Conservation (phyloP, 2,797 vertebrate species). For the Cephalopachus bancanus region DNA sequence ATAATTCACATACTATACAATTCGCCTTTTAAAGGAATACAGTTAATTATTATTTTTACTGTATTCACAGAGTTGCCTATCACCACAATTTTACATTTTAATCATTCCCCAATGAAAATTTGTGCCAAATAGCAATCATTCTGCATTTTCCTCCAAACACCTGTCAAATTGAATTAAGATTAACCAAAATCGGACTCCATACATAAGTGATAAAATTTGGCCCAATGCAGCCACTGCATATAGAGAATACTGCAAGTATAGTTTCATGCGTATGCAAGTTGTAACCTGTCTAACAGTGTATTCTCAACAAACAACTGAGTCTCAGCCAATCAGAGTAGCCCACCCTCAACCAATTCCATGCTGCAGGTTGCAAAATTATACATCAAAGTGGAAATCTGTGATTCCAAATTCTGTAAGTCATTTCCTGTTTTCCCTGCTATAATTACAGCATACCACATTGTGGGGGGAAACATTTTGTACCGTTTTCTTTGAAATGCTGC, state of each 20-base stretch:
- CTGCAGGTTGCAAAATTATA: background rate
- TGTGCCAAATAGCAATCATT: background rate
- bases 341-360: background rate
- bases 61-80: background rate
- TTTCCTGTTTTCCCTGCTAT: background rate
- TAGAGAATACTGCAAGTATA: background rate
- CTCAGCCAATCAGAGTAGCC: background rate
- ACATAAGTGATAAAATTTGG: background rate
- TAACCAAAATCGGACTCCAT: background rate
- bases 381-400: background rate
- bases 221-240: background rate
- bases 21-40: background rate
- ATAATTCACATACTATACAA: background rate
- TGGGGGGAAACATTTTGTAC: no score
- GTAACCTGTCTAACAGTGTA: background rate
- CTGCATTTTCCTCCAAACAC: background rate
- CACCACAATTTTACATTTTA: background rate
- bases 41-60: background rate
- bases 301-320: background rate
- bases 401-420: background rate
- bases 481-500: background rate
- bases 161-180: background rate
- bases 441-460: background rate
- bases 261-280: background rate
- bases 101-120: background rate